Evolutionary conservation across 2,797 vertebrate genomes (phyloP).

Genomic region (Etheostoma nigrum): DNA sequence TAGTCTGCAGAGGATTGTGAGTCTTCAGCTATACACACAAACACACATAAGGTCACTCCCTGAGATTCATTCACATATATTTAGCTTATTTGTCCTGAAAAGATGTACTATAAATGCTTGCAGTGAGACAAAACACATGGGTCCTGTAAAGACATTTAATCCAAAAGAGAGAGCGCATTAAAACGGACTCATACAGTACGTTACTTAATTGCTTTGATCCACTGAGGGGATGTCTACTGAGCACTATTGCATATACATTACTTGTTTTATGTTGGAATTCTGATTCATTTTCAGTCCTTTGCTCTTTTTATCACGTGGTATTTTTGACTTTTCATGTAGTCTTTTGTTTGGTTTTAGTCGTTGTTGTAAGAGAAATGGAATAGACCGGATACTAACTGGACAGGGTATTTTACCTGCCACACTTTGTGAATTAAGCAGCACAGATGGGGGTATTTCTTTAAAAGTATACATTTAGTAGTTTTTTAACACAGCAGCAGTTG

Average conservation of each 20-base stretch:
- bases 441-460: too few species aligned
- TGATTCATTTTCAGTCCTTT: background rate
- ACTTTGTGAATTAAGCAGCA: too few species aligned
- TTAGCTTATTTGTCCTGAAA: background rate
- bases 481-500: background rate
- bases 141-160: background rate
- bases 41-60: conserved; percentile 2
- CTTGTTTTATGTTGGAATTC: background rate
- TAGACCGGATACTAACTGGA: background rate
- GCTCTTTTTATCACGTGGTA: background rate
- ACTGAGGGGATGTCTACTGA: background rate
- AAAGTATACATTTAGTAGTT: too few species aligned
- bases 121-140: background rate
- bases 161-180: background rate
- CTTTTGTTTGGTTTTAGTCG: too few species aligned
- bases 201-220: conserved; percentile 1
- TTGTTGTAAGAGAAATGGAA: background rate
- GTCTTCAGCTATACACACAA: conserved; percentile 22
- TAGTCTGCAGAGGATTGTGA: conserved; percentile 56
- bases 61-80: conserved; percentile 6
- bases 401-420: too few species aligned
- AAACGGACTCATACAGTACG: background rate
- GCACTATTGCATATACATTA: too few species aligned
- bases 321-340: background rate
- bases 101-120: too few species aligned